These are phyloP conservation scores for Tiphia femorata DNA, from an alignment of 2,888 invertebrate species.

Conservation along the genomic window DNA sequence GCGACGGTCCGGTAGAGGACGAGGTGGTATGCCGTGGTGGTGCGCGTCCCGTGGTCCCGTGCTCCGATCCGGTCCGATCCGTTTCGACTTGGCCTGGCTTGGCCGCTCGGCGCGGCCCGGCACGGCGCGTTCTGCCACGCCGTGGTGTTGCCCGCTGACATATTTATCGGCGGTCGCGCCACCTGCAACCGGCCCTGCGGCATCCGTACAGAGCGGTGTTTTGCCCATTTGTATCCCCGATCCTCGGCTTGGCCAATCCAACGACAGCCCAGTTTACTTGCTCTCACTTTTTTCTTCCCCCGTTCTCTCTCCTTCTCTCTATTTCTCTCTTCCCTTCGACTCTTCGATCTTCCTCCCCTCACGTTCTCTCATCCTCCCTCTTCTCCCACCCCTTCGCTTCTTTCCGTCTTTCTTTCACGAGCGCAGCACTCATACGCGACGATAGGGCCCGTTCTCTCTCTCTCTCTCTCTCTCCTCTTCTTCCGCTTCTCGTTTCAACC, in stretches of 20 bases:
- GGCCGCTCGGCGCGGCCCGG: constrained; percentile 1
- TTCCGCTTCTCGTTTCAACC: constrained; percentile 1
- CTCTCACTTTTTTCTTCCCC: constrained; percentile 25
- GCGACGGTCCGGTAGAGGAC: constrained; percentile 20
- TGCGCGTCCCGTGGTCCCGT: constrained; percentile 3
- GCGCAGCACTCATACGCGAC: too few species aligned
- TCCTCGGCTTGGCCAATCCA: constrained; percentile 38
- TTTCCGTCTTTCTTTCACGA: background rate
- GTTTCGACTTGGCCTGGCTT: too few species aligned
- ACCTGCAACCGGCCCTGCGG: constrained; percentile 64
- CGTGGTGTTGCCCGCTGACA: constrained; percentile 67
- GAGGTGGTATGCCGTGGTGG: constrained; percentile 30
- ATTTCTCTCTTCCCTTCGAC: constrained; percentile 15
- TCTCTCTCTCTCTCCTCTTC: constrained; percentile 2
- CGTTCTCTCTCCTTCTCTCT: constrained; percentile 14
- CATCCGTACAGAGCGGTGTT: constrained; percentile 60
- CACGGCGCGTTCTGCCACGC: constrained; percentile 46
- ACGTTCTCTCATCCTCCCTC: constrained; percentile 4
- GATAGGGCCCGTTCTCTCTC: too few species aligned
- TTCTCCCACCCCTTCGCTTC: constrained; percentile 14
- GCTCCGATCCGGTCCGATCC: constrained; percentile 13
- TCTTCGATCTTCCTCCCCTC: constrained; percentile 10
- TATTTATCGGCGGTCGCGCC: constrained; percentile 67
- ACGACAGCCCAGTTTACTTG: constrained; percentile 55
- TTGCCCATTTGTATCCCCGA: constrained; percentile 57